These are phyloP conservation scores for Epizoanthus illoricatus DNA, from an alignment of 92 coral and sea anemone species.

Conservation along the genomic window DNA sequence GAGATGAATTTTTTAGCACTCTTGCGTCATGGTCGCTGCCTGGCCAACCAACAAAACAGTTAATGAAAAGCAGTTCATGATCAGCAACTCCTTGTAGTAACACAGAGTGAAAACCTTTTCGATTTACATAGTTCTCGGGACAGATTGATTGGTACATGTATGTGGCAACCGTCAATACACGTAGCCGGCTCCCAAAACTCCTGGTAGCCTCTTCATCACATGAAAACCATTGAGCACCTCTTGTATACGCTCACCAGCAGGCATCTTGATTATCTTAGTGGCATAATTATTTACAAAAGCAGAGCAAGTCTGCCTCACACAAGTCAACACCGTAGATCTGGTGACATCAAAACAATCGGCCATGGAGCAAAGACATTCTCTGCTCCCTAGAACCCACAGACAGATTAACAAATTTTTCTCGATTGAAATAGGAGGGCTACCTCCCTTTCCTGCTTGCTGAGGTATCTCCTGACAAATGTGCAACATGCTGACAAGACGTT, in stretches of 20 bases:
- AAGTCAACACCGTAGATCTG: background rate
- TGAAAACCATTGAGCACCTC: background rate
- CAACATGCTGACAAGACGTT: background rate
- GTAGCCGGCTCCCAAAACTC: too few species aligned
- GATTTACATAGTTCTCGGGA: background rate
- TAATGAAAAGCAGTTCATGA: background rate
- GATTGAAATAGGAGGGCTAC: background rate
- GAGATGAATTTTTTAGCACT: background rate
- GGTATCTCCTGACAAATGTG: background rate
- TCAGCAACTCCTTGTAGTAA: background rate
- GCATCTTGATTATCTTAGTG: background rate
- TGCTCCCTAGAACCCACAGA: too few species aligned
- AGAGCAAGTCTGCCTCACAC: too few species aligned
- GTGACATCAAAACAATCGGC: background rate
- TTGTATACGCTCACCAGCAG: background rate
- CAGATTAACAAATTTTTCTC: background rate
- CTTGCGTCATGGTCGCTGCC: background rate
- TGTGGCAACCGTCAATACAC: constrained; percentile 12
- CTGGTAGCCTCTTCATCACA: background rate
- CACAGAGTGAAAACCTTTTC: background rate
- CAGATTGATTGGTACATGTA: background rate
- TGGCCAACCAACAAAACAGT: constrained; percentile 7
- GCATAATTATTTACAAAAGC: background rate
- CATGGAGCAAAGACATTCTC: too few species aligned
- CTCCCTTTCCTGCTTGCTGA: background rate